These are phyloP conservation scores for Reticulitermes lucifugus DNA, from an alignment of 2,888 invertebrate species.

Conservation along the genomic window DNA sequence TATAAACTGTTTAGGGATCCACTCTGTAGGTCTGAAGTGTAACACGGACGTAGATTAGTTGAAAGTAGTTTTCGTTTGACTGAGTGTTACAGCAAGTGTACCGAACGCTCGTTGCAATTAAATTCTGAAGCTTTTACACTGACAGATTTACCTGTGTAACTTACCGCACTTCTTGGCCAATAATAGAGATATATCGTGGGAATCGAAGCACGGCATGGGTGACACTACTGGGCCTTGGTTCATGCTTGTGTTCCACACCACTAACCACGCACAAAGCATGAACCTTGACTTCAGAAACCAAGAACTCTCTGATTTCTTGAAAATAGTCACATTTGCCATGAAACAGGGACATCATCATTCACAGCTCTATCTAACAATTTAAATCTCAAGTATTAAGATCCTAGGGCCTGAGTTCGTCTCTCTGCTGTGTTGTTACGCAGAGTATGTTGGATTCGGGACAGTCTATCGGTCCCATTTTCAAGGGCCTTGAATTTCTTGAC, in stretches of 20 bases:
- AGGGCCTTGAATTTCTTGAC: no score
- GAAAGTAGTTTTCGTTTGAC: not conserved
- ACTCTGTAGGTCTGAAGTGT: not conserved
- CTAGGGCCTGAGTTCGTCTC: no score
- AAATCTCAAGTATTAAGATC: no score
- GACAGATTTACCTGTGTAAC: not conserved
- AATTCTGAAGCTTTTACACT: not conserved
- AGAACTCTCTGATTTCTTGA: not conserved
- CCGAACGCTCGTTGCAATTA: not conserved
- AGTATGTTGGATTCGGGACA: no score
- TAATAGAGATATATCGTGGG: not conserved
- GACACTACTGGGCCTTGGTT: not conserved
- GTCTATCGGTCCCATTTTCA: no score
- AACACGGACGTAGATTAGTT: not conserved
- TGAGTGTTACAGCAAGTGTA: not conserved
- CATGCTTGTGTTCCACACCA: not conserved
- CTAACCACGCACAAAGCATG: not conserved
- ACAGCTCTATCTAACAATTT: no score
- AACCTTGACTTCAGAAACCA: not conserved
- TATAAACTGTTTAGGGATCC: not conserved
- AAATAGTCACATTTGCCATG: no score
- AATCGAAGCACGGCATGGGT: not conserved
- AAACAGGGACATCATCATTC: no score
- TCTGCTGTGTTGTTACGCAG: no score
- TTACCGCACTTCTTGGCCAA: not conserved